A percentile compares a stretch with the other conserved stretches of the same genome.
Evolutionary conservation across 1,140 invertebrate genomes (phyloP).

Genomic region (Lepidurus couesii): DNA sequence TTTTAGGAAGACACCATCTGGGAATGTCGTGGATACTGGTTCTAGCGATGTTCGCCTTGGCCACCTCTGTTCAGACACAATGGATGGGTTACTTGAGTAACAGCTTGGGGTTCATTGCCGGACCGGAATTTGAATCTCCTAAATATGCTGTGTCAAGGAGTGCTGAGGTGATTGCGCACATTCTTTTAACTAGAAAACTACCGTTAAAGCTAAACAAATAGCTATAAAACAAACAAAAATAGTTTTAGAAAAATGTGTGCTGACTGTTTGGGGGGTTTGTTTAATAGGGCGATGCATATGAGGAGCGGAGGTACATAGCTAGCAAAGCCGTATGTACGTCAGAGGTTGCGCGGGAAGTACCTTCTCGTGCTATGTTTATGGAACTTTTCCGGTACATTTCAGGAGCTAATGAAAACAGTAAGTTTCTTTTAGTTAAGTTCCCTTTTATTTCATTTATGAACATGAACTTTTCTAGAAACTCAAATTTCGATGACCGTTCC

Average conservation of each 20-base stretch:
- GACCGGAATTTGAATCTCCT: conserved; percentile 1
- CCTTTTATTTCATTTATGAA: not conserved
- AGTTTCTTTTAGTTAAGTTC: conserved; percentile 9
- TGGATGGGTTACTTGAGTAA: not conserved
- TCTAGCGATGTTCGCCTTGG: not conserved
- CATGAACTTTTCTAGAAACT: conserved; percentile 32
- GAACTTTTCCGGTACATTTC: conserved; percentile 38
- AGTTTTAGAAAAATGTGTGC: too few species aligned
- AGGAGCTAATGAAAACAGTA: conserved; percentile 38
- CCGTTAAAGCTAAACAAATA: too few species aligned
- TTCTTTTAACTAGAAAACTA: not conserved
- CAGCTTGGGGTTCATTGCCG: conserved; percentile 8
- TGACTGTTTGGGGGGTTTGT: too few species aligned
- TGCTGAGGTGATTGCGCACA: not conserved
- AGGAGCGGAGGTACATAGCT: conserved; percentile 37
- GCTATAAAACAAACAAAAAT: too few species aligned
- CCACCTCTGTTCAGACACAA: not conserved
- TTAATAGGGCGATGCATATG: conserved; percentile 28
- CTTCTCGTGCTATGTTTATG: conserved; percentile 39
- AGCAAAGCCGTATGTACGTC: conserved; percentile 38
- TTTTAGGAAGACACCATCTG: not conserved
- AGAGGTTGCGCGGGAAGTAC: conserved; percentile 32
- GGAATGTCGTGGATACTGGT: not conserved
- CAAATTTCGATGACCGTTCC: conserved; percentile 39
- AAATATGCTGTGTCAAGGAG: not conserved